Evolutionary conservation across 2,888 invertebrate genomes (phyloP).

Genomic region (Lasioglossum lativentre): DNA sequence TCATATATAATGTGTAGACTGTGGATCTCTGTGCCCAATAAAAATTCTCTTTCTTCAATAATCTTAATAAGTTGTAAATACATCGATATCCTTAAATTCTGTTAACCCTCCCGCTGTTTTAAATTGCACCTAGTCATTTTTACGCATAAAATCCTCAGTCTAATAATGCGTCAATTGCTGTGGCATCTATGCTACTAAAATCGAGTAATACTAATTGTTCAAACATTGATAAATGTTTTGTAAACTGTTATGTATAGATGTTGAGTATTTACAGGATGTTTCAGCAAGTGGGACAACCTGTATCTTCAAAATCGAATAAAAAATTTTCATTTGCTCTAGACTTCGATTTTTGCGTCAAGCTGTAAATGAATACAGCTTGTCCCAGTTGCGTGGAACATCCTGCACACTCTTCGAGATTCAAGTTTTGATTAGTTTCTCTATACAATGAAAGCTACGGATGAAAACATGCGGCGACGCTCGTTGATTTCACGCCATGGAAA

Average conservation of each 20-base stretch:
- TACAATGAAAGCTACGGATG: slow-evolving; percentile 17
- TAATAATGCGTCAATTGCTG: slow-evolving; percentile 22
- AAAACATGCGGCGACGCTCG: slow-evolving; percentile 36
- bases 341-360: background rate
- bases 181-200: slow-evolving; percentile 30
- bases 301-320: background rate
- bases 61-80: background rate
- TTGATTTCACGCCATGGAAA: slow-evolving; percentile 77
- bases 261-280: background rate
- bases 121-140: background rate
- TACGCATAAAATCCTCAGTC: background rate
- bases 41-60: background rate
- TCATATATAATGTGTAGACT: background rate
- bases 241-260: background rate
- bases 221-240: background rate
- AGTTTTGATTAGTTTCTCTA: slow-evolving; percentile 18
- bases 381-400: background rate
- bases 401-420: slow-evolving; percentile 8
- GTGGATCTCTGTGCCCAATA: background rate
- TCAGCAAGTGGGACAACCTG: background rate
- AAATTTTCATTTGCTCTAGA: background rate
- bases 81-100: background rate
- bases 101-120: background rate
- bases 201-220: background rate
- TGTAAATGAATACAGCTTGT: background rate